Evolutionary conservation across 1,140 invertebrate species (phyloP).

Genomic region (Thaumetopoea pityocampa): DNA sequence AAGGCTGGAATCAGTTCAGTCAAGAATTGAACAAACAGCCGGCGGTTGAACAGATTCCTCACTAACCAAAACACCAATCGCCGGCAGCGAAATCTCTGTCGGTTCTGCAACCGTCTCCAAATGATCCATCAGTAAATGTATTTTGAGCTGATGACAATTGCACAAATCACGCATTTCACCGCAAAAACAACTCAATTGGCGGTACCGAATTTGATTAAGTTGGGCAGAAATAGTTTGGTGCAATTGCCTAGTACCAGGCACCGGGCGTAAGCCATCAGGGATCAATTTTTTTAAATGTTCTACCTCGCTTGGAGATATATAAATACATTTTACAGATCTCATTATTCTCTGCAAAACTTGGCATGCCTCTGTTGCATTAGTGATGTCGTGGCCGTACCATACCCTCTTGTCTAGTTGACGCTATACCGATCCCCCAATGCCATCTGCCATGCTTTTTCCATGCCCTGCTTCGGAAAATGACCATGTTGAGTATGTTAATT

Average conservation of each 20-base stretch:
- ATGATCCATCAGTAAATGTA: not conserved
- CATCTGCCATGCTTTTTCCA: slow-evolving; percentile 26
- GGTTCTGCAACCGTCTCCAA: no score
- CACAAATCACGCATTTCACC: not conserved
- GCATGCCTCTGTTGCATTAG: not conserved
- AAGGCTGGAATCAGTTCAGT: no score
- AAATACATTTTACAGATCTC: slow-evolving; percentile 7
- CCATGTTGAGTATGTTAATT: slow-evolving; percentile 14
- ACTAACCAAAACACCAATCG: no score
- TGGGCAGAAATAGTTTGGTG: slow-evolving; percentile 8
- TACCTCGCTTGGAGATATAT: slow-evolving; percentile 4
- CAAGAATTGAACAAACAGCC: no score
- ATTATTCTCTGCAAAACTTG: not conserved
- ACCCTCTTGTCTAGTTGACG: slow-evolving; percentile 7
- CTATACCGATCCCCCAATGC: slow-evolving; percentile 21
- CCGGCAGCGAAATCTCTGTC: no score
- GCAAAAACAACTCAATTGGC: slow-evolving; percentile 1
- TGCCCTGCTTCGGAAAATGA: slow-evolving; percentile 22
- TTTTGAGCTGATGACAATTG: not conserved
- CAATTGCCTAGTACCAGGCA: slow-evolving; percentile 9
- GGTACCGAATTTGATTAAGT: not conserved
- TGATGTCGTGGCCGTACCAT: slow-evolving; percentile 7
- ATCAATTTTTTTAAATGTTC: slow-evolving; percentile 6
- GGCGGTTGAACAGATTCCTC: no score
- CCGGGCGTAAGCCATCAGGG: slow-evolving; percentile 2